Conservation (phyloP, 2,797 vertebrate species). For the Alosa sapidissima region DNA sequence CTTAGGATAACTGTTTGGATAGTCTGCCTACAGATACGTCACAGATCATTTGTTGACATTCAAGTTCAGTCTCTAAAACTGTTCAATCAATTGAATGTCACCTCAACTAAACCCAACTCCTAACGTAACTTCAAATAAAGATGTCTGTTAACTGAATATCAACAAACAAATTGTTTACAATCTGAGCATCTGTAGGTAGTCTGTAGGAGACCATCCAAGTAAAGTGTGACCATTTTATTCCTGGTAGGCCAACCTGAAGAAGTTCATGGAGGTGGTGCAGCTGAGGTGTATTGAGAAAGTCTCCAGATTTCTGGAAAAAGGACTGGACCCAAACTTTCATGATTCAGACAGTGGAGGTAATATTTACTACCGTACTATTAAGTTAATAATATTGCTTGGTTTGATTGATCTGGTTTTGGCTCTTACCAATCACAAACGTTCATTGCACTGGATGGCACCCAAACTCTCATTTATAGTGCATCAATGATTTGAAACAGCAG, state of each 20-base stretch:
- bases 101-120: too few species aligned
- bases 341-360: conserved; percentile 92
- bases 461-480: neutral
- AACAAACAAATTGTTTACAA: too few species aligned
- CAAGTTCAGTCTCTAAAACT: too few species aligned
- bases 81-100: too few species aligned
- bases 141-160: too few species aligned
- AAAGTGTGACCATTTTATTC: neutral
- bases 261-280: conserved; percentile 96
- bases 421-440: neutral
- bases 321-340: conserved; percentile 96
- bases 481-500: neutral
- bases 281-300: conserved; percentile 89
- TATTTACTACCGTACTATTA: neutral
- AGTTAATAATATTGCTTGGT: neutral
- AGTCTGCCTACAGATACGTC: too few species aligned
- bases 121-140: too few species aligned
- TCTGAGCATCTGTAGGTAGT: too few species aligned
- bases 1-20: too few species aligned
- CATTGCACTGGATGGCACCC: neutral
- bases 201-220: too few species aligned
- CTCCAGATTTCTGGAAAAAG: conserved; percentile 90
- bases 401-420: neutral
- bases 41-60: too few species aligned
- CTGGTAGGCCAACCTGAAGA: conserved; percentile 90